Base-by-base conservation (phyloP, 2,888 invertebrate genomes). In the Cantharis rufa region DNA sequence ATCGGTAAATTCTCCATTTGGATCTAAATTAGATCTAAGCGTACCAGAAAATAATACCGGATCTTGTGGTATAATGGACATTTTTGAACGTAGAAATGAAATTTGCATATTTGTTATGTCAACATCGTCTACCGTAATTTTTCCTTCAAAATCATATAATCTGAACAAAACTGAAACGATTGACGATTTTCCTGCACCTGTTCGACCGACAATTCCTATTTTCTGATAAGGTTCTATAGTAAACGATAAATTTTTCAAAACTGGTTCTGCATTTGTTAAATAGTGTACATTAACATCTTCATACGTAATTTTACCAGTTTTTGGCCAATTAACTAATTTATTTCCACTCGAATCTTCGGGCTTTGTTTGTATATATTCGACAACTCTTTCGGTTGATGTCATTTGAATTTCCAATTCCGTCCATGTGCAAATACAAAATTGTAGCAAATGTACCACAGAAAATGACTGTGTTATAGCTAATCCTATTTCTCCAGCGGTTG, bases 41-140 rank as follows among this genome's bases (percentile, higher is more conserved):
- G 95, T 93, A 62, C 96, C 97, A 0, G 94, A 94, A 89, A 98
- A 96, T 66, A 96, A 88, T 74, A 95, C 94, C 0, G 96, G 95
- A 85, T 95, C 95, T 87, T 96, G 95, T 0, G 96, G 95, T 74
- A 96, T 96, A 83, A 96, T 95, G 11, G 95, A 94, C 77, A 96
- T 90, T 84, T 92, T 92, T 32, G 92, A 92, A 75, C 95, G 91
- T 15, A 95, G 90, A 85, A 93, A 91, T 82, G 93, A 92, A n/a
- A 95, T 88, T 0, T 95, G 94, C 75, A 98, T 86, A 0, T 88
- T 87, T 0, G 90, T 90, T 0, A 93, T 94, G 83, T 94, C 92
- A 1, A 94, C 89, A 0, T 90, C 93, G 87, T 98, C 98, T 81
- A 98, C 95, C 75, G 91, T 86, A 62, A 98, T 93, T 27, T 90